These are phyloP conservation scores for Leptura quadrifasciata DNA, from an alignment of 2,888 invertebrate genomes.

Conservation along the genomic window DNA sequence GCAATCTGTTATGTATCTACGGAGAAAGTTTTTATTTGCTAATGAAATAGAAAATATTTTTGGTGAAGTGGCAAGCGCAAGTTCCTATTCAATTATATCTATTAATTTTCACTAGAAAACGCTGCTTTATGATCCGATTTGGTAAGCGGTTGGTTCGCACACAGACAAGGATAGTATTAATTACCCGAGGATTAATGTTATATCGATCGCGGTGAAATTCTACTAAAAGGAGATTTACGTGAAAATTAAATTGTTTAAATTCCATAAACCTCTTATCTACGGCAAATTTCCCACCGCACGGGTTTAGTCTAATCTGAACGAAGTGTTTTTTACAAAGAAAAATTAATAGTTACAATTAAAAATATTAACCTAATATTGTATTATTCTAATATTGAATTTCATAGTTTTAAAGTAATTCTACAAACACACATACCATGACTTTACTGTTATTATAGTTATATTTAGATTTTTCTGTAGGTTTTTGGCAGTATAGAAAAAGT, in stretches of 20 bases:
- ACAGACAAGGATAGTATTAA: conserved; percentile 72
- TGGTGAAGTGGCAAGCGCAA: neutral
- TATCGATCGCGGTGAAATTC: conserved; percentile 66
- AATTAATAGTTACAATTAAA: too few relatives aligned
- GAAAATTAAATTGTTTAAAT: conserved; percentile 64
- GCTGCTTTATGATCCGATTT: conserved; percentile 37
- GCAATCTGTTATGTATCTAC: neutral
- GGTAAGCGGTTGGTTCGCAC: conserved; percentile 67
- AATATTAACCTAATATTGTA: too few relatives aligned
- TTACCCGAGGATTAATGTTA: conserved; percentile 70
- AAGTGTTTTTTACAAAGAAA: neutral
- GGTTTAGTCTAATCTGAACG: conserved; percentile 11
- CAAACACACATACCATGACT: too few relatives aligned
- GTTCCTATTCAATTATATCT: neutral
- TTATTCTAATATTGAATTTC: too few relatives aligned
- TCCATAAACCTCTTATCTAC: conserved; percentile 60
- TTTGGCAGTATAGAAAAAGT: too few relatives aligned
- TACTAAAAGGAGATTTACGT: conserved; percentile 62
- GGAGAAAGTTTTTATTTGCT: conserved; percentile 7
- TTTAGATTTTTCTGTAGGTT: too few relatives aligned
- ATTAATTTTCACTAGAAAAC: conserved; percentile 12
- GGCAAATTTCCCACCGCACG: conserved; percentile 22
- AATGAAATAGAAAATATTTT: conserved; percentile 1
- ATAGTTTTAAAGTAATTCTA: too few relatives aligned
- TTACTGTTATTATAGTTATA: too few relatives aligned